Percentiles rank a stretch among this genome's conserved stretches.
phyloP scores from a whole-genome alignment of 2,113 vertebrate species.

The Cyprinus carpio region DNA sequence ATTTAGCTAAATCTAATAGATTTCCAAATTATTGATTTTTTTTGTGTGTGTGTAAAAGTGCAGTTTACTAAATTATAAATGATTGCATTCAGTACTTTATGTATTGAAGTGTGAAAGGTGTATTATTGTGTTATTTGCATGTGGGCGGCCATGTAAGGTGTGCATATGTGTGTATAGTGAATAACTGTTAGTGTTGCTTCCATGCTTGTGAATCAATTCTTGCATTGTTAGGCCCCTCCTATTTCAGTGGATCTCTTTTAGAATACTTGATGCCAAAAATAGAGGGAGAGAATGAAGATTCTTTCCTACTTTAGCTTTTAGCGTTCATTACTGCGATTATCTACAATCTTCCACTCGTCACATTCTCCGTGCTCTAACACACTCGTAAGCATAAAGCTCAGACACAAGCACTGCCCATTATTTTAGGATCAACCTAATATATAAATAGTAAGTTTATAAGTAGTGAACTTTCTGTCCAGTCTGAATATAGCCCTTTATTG shows the following conservation, averaged over 20 bases:
- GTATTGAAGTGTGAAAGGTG: not conserved
- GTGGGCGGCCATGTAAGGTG: not conserved
- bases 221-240: not conserved
- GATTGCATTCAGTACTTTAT: not conserved
- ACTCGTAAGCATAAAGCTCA: not conserved
- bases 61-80: not conserved
- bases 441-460: not conserved
- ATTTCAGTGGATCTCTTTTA: not conserved
- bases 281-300: not conserved
- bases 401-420: not conserved
- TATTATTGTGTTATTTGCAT: not conserved
- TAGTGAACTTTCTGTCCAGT: not conserved
- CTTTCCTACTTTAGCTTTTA: conserved; percentile 12
- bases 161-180: not conserved
- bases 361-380: not conserved
- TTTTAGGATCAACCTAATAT: conserved; percentile 1
- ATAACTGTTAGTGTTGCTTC: not conserved
- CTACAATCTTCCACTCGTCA: conserved; percentile 23
- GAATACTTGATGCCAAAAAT: conserved; percentile 17
- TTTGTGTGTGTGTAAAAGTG: not conserved
- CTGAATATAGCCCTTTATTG: not conserved
- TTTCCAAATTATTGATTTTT: not conserved
- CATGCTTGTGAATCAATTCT: not conserved
- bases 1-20: not conserved
- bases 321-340: conserved; percentile 1